These are phyloP conservation scores for Gryllus bimaculatus DNA, from an alignment of 1,140 invertebrate genomes.

Conservation along the genomic window DNA sequence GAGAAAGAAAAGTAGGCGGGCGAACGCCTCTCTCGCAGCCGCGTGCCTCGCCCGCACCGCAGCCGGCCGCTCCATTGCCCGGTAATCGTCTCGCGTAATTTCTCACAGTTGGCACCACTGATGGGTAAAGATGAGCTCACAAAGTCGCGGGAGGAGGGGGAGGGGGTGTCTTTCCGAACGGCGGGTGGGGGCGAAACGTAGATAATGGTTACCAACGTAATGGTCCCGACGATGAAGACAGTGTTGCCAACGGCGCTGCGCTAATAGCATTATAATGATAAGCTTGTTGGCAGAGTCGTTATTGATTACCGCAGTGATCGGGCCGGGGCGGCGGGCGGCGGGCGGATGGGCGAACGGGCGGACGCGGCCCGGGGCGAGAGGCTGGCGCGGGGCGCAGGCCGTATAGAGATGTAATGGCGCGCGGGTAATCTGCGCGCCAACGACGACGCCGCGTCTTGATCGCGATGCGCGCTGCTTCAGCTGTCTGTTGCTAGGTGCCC, in stretches of 20 bases:
- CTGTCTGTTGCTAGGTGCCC: too few species aligned
- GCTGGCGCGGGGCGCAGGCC: too few species aligned
- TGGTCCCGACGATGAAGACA: conserved; percentile 2
- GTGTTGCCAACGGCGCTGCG: not conserved
- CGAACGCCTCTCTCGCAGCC: too few species aligned
- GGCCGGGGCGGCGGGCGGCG: too few species aligned
- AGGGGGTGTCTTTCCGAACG: not conserved
- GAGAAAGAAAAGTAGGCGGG: too few species aligned
- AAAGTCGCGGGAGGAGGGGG: not conserved
- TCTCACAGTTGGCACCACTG: not conserved
- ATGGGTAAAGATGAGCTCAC: conserved; percentile 3
- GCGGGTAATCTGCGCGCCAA: not conserved
- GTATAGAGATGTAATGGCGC: not conserved
- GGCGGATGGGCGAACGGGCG: not conserved
- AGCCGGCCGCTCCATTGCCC: not conserved
- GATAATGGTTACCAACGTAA: not conserved
- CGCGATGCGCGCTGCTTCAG: too few species aligned
- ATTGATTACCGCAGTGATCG: not conserved
- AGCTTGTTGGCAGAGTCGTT: not conserved
- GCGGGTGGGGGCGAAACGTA: not conserved
- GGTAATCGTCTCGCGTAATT: not conserved
- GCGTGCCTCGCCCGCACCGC: too few species aligned
- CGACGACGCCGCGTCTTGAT: too few species aligned
- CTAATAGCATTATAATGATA: conserved; percentile 6
- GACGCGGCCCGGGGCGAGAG: too few species aligned